phyloP scores from a whole-genome alignment of 2,888 invertebrate species.

The Platycheirus albimanus region DNA sequence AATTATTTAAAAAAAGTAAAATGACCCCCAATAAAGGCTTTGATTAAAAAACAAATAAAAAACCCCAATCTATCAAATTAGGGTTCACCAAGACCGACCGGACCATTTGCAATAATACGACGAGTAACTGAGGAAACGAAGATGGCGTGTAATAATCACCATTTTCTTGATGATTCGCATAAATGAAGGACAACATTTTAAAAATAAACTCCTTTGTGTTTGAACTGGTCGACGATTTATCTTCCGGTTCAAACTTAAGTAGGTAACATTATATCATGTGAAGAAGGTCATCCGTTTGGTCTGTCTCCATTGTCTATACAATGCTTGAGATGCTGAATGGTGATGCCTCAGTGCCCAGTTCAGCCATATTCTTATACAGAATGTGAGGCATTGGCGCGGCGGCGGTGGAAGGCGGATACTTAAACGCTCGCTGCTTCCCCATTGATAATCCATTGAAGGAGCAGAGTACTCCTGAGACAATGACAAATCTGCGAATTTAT shows the following conservation, averaged over 20 bases:
- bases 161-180: constrained; percentile 30
- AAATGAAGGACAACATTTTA: constrained; percentile 42
- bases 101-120: no score
- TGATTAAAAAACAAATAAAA: background rate
- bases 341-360: constrained; percentile 24
- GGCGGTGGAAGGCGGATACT: no score
- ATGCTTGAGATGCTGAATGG: constrained; percentile 17
- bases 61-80: constrained; percentile 26
- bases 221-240: constrained; percentile 55
- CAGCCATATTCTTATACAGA: background rate
- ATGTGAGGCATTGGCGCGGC: constrained; percentile 23
- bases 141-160: constrained; percentile 21
- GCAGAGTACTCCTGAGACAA: constrained; percentile 67
- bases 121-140: background rate
- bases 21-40: background rate
- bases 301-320: constrained; percentile 56
- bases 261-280: constrained; percentile 66
- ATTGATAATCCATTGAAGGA: constrained; percentile 72
- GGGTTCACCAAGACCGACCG: constrained; percentile 12
- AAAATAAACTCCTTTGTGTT: constrained; percentile 60
- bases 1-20: background rate
- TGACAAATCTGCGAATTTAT: constrained; percentile 73
- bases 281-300: constrained; percentile 65
- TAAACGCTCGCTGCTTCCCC: constrained; percentile 55
- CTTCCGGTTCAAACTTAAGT: constrained; percentile 62